Conservation (phyloP, 2,888 invertebrate genomes). For the Leucophenga montana region DNA sequence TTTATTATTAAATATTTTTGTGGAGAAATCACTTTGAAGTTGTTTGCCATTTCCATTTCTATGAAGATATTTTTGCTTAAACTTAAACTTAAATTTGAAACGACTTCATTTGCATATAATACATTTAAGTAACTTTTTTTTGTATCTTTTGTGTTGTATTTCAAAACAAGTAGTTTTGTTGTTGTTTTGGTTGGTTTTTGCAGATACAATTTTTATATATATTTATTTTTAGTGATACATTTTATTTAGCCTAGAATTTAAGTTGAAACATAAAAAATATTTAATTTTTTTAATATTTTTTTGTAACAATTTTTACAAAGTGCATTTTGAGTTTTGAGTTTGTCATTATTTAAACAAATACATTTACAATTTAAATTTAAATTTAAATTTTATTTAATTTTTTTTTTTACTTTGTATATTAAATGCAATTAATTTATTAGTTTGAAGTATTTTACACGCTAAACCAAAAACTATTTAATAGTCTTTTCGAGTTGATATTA, state of each 20-base stretch:
- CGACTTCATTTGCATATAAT: neutral
- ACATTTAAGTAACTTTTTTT: constrained; percentile 18
- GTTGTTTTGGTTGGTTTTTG: too few species aligned
- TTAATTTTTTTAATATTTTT: constrained; percentile 2
- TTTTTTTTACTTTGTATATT: neutral
- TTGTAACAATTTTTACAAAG: constrained; percentile 60
- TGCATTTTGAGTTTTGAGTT: constrained; percentile 41
- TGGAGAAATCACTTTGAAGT: constrained; percentile 58
- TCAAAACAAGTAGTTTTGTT: constrained; percentile 34
- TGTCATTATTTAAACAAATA: constrained; percentile 29
- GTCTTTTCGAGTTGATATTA: constrained; percentile 55
- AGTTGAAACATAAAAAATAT: constrained; percentile 32
- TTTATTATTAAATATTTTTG: constrained; percentile 38
- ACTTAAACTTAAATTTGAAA: constrained; percentile 13
- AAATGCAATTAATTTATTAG: constrained; percentile 27
- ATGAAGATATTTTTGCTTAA: constrained; percentile 17
- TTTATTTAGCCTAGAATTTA: constrained; percentile 44
- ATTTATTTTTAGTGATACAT: constrained; percentile 29
- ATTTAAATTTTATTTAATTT: neutral
- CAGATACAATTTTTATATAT: too few species aligned
- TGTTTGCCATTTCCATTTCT: constrained; percentile 38
- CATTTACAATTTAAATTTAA: constrained; percentile 27
- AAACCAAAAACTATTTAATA: constrained; percentile 41
- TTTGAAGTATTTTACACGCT: constrained; percentile 41
- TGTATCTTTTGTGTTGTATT: constrained; percentile 23